phyloP scores from a whole-genome alignment of 2,888 invertebrate genomes.

The Linnaemya vulpina region DNA sequence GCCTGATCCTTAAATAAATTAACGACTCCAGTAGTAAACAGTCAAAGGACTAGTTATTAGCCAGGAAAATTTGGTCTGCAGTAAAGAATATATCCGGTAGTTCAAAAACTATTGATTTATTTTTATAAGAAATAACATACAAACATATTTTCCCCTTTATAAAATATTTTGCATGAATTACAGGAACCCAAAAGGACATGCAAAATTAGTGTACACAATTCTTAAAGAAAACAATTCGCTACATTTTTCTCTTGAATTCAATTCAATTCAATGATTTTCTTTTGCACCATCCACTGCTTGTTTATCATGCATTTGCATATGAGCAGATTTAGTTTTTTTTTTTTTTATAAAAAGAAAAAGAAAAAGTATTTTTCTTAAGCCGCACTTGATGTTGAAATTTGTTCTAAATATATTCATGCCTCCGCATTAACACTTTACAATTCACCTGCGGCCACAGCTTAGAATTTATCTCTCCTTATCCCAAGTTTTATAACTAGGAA shows the following conservation, averaged over 20 bases:
- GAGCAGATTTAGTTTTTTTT: too few relatives aligned
- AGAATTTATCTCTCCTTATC: neutral
- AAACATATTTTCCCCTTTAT: too few relatives aligned
- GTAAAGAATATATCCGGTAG: too few relatives aligned
- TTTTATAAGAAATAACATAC: too few relatives aligned
- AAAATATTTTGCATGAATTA: too few relatives aligned
- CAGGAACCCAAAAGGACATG: too few relatives aligned
- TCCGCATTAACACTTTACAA: slow-evolving; percentile 63
- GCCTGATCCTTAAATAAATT: too few relatives aligned
- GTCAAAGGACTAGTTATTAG: too few relatives aligned
- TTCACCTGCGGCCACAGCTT: slow-evolving; percentile 58
- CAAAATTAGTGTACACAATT: too few relatives aligned
- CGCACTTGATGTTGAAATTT: slow-evolving; percentile 27
- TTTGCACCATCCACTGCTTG: neutral
- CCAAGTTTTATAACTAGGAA: slow-evolving; percentile 18
- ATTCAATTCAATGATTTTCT: neutral
- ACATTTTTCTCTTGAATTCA: neutral
- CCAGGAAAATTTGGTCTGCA: too few relatives aligned
- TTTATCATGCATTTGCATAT: slow-evolving; percentile 27
- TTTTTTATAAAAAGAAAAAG: neutral
- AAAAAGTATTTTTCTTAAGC: slow-evolving; percentile 3
- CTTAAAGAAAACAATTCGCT: neutral
- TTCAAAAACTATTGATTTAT: too few relatives aligned
- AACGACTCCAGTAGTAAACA: too few relatives aligned
- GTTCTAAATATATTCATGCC: slow-evolving; percentile 47